Evolutionary conservation across 2,113 vertebrate genomes (phyloP).

Genomic region (Phoxinus phoxinus): DNA sequence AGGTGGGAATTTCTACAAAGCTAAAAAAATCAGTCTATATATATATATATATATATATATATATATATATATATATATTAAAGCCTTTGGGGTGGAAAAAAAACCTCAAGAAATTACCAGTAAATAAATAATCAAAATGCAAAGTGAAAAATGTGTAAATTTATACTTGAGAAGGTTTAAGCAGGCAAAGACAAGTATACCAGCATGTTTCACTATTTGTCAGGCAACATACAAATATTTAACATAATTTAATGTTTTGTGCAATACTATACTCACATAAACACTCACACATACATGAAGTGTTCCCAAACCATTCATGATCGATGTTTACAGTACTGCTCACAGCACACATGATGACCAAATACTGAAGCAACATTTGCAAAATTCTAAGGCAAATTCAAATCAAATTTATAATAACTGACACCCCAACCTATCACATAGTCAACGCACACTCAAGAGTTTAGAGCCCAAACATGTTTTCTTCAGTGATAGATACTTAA

Average conservation of each 20-base stretch:
- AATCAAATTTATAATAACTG: not conserved
- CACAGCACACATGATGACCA: not conserved
- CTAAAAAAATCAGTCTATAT: not conserved
- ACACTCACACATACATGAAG: slow-evolving; percentile 22
- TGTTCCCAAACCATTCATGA: slow-evolving; percentile 50
- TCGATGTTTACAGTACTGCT: slow-evolving; percentile 10
- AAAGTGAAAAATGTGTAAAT: not conserved
- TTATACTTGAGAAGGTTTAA: not conserved
- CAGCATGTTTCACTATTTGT: not conserved
- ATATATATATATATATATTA: not conserved
- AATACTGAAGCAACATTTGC: not conserved
- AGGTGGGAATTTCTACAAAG: not conserved
- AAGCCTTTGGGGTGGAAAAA: not conserved
- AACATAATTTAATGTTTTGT: slow-evolving; percentile 8
- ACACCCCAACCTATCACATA: not conserved
- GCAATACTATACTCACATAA: slow-evolving; percentile 11
- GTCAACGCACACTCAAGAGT: not conserved
- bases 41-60: not conserved
- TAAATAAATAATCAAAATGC: not conserved
- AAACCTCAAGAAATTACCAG: not conserved
- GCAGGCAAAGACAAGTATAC: not conserved
- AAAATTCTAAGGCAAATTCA: not conserved
- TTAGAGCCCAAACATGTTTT: not conserved
- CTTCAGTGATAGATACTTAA: not conserved
- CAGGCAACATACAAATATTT: slow-evolving; percentile 20